These are phyloP conservation scores for Eumeta japonica DNA, from an alignment of 1,140 invertebrate species.

Conservation along the genomic window DNA sequence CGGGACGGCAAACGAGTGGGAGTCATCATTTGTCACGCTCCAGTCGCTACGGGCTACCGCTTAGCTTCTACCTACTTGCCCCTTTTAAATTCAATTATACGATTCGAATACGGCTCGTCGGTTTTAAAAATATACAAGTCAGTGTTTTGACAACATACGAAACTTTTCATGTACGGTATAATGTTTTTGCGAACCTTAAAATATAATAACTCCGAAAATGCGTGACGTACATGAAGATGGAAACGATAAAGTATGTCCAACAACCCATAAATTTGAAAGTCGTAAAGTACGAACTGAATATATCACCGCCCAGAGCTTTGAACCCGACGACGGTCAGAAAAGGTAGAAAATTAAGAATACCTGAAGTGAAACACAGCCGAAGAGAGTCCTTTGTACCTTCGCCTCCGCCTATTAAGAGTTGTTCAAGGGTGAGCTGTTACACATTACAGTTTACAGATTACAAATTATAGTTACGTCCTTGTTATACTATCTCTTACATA, in stretches of 20 bases:
- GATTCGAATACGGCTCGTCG: no score
- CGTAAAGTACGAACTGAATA: slow-evolving; percentile 39
- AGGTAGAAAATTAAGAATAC: slow-evolving; percentile 27
- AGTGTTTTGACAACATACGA: no score
- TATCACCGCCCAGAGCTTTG: no score
- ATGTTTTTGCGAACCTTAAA: no score
- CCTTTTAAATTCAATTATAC: slow-evolving; percentile 1
- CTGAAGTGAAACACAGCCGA: slow-evolving; percentile 14
- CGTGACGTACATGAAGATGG: no score
- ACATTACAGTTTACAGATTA: no score
- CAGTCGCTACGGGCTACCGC: slow-evolving; percentile 11
- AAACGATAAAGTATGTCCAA: slow-evolving; percentile 40
- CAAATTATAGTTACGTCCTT: no score
- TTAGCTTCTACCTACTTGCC: slow-evolving; percentile 1
- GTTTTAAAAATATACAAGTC: no score
- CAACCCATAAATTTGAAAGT: slow-evolving; percentile 46
- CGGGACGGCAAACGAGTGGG: slow-evolving; percentile 36
- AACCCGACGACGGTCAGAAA: no score
- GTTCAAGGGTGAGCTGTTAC: no score
- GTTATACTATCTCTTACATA: background rate
- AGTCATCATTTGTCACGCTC: slow-evolving; percentile 24
- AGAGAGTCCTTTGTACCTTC: slow-evolving; percentile 25
- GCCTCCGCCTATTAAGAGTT: slow-evolving; percentile 19
- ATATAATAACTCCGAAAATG: no score
- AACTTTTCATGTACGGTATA: no score